Percentiles rank a stretch among this genome's conserved stretches.
Conservation (phyloP, 2,888 invertebrate genomes). For the Chrysolina americana region DNA sequence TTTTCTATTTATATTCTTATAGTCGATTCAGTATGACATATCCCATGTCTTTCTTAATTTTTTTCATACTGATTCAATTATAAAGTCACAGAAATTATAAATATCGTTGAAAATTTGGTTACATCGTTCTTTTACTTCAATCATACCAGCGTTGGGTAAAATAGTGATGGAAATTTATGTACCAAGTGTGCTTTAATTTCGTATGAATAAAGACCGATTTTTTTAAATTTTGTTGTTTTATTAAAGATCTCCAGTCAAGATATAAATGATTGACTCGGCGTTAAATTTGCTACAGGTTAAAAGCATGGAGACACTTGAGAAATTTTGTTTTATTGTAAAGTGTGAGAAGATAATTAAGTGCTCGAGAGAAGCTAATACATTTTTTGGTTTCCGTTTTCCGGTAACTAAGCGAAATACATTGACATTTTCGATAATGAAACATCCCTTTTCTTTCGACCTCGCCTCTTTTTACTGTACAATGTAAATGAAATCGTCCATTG, state of each 20-base stretch:
- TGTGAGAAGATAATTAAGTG: too few relatives aligned
- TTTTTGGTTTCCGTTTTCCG: too few relatives aligned
- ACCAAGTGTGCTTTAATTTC: slow-evolving; percentile 71
- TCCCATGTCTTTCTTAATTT: slow-evolving; percentile 38
- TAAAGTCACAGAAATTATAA: slow-evolving; percentile 41
- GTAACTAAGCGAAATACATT: too few relatives aligned
- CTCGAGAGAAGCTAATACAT: too few relatives aligned
- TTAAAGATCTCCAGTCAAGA: background rate
- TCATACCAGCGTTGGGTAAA: slow-evolving; percentile 61
- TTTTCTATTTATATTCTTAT: slow-evolving; percentile 59
- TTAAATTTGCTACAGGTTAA: too few relatives aligned
- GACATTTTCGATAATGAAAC: too few relatives aligned
- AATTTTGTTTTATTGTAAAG: too few relatives aligned
- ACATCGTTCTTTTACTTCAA: slow-evolving; percentile 61
- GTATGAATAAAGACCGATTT: slow-evolving; percentile 70
- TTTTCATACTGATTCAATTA: slow-evolving; percentile 44
- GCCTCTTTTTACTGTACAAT: too few relatives aligned
- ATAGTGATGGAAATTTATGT: slow-evolving; percentile 67
- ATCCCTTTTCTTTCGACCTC: too few relatives aligned
- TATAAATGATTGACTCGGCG: too few relatives aligned
- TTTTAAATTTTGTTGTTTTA: slow-evolving; percentile 57
- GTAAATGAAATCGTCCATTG: too few relatives aligned
- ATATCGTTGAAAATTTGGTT: slow-evolving; percentile 58
- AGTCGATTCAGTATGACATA: slow-evolving; percentile 52
- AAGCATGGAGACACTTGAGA: too few relatives aligned